phyloP scores from a whole-genome alignment of 2,888 invertebrate species.

The Saturnia pavonia region DNA sequence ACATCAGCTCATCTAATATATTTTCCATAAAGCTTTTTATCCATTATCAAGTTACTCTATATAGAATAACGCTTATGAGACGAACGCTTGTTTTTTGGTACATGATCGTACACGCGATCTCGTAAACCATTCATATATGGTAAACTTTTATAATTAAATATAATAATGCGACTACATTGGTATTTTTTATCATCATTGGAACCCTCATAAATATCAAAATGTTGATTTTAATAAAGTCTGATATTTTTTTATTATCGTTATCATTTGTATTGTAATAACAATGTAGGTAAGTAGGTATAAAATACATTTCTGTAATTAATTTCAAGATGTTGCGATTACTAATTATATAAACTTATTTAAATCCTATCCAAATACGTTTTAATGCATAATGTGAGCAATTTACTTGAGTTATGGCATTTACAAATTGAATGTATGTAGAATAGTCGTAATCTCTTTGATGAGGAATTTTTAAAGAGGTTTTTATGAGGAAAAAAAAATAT shows the following conservation, averaged over 20 bases:
- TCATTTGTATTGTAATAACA: background rate
- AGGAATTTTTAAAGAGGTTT: no score
- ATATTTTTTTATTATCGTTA: background rate
- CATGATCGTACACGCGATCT: conserved; percentile 51
- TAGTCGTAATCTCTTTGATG: no score
- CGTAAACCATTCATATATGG: conserved; percentile 75
- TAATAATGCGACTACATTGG: conserved; percentile 59
- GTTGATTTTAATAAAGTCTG: conserved; percentile 28
- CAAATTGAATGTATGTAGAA: no score
- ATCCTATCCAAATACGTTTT: no score
- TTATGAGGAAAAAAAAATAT: background rate
- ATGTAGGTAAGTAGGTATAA: background rate
- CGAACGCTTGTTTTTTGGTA: conserved; percentile 63
- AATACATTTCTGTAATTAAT: background rate
- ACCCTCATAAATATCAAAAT: conserved; percentile 71
- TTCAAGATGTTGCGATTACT: background rate
- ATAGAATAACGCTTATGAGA: conserved; percentile 56
- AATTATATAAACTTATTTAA: background rate
- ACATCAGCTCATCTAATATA: conserved; percentile 50
- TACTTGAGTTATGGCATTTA: no score
- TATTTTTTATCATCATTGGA: conserved; percentile 63
- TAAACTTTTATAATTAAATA: conserved; percentile 80
- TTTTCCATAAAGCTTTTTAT: conserved; percentile 58
- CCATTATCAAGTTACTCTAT: conserved; percentile 60
- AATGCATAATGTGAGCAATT: no score